Conservation (phyloP, 2,888 invertebrate species). For the Globia sparganii region DNA sequence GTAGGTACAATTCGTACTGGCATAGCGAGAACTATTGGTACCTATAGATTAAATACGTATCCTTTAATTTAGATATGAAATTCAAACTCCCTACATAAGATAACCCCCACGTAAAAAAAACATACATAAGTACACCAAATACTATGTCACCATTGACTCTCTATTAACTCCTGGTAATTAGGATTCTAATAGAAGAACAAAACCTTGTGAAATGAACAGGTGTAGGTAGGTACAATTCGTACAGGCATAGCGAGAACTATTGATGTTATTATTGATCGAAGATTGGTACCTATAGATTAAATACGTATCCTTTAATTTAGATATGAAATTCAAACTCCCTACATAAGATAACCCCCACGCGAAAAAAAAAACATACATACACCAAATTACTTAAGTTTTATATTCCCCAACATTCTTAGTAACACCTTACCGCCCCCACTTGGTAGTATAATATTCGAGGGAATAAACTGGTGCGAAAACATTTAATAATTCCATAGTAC, state of each 20-base stretch:
- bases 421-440: conserved; percentile 7
- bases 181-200: too few species aligned
- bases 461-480: conserved; percentile 31
- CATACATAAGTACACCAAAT: background rate
- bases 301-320: background rate
- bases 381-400: conserved; percentile 13
- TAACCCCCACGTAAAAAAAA: background rate
- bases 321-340: background rate
- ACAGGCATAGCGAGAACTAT: too few species aligned
- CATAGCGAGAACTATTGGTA: too few species aligned
- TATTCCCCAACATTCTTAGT: conserved; percentile 12
- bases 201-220: too few species aligned
- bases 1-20: too few species aligned
- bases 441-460: conserved; percentile 21
- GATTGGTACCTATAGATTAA: too few species aligned
- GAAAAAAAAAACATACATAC: background rate
- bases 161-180: too few species aligned
- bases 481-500: conserved; percentile 17
- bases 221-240: too few species aligned
- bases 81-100: background rate
- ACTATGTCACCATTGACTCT: too few species aligned
- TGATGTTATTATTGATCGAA: too few species aligned
- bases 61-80: background rate
- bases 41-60: too few species aligned
- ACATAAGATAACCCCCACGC: background rate